Percentiles rank a stretch among this genome's conserved stretches.
Conservation (phyloP, 2,888 invertebrate genomes). For the Baronia brevicornis region DNA sequence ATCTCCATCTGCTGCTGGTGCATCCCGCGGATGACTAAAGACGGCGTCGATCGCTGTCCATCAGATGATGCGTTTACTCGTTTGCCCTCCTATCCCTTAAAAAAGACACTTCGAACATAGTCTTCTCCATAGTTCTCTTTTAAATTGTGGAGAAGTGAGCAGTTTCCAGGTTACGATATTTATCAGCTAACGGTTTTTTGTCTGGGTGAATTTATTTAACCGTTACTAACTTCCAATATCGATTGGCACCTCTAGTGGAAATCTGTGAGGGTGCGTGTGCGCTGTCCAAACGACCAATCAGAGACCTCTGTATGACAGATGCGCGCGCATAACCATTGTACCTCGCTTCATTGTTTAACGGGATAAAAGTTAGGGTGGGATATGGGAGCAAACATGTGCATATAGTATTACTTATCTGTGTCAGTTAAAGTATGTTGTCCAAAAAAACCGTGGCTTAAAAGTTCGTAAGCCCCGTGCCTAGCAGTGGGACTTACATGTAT, state of each 20-base stretch:
- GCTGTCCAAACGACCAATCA: slow-evolving; percentile 41
- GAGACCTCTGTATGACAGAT: slow-evolving; percentile 46
- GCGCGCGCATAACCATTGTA: slow-evolving; percentile 58
- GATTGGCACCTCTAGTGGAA: slow-evolving; percentile 58
- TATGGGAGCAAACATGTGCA: slow-evolving; percentile 56
- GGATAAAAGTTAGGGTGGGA: slow-evolving; percentile 48
- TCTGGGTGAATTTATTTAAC: slow-evolving; percentile 33
- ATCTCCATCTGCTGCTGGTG: too few relatives aligned
- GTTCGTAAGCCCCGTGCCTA: too few relatives aligned
- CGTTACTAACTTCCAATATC: slow-evolving; percentile 58
- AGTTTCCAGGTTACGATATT: too few relatives aligned
- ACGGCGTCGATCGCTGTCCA: too few relatives aligned
- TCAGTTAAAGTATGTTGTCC: slow-evolving; percentile 17
- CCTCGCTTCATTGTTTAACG: slow-evolving; percentile 43
- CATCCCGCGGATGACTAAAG: too few relatives aligned
- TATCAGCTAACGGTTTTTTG: slow-evolving; percentile 9
- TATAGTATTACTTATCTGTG: slow-evolving; percentile 37
- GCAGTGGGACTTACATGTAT: too few relatives aligned
- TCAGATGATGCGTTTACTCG: too few relatives aligned
- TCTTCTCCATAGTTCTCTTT: too few relatives aligned
- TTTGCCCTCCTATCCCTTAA: too few relatives aligned
- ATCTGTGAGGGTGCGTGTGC: slow-evolving; percentile 59
- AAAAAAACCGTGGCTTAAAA: slow-evolving; percentile 18
- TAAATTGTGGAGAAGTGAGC: too few relatives aligned
- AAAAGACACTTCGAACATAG: too few relatives aligned